Evolutionary conservation across 1,140 invertebrate species (phyloP).

Genomic region (Drosophila dunni): DNA sequence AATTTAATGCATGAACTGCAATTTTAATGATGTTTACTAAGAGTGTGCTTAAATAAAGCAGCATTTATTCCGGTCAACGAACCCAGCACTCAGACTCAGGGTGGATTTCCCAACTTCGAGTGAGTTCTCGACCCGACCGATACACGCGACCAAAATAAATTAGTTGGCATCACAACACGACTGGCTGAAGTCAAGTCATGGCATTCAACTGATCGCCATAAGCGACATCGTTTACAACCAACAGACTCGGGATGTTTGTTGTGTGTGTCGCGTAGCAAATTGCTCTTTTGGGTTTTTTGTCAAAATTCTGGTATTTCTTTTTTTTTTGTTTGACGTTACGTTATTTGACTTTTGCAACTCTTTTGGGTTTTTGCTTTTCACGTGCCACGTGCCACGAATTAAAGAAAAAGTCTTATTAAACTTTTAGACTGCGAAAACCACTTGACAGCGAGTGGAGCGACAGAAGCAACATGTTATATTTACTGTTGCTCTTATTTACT

Average conservation of each 20-base stretch:
- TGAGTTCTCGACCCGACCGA: slow-evolving; percentile 22
- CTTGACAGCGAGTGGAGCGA: slow-evolving; percentile 37
- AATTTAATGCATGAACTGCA: slow-evolving; percentile 8
- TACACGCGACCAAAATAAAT: slow-evolving; percentile 64
- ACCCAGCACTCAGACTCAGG: background rate
- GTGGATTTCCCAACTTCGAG: background rate
- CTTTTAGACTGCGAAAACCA: slow-evolving; percentile 38
- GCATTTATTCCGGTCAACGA: background rate
- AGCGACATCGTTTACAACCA: slow-evolving; percentile 31
- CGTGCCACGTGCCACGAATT: slow-evolving; percentile 48
- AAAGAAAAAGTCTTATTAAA: slow-evolving; percentile 51
- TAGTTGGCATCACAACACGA: slow-evolving; percentile 35
- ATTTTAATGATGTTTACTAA: background rate
- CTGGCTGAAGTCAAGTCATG: slow-evolving; percentile 37
- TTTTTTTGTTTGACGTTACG: background rate
- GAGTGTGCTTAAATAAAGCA: slow-evolving; percentile 27
- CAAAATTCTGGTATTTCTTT: slow-evolving; percentile 23
- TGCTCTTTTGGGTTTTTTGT: slow-evolving; percentile 39
- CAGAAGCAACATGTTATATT: slow-evolving; percentile 46
- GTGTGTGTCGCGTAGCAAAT: slow-evolving; percentile 30
- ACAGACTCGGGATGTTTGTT: background rate
- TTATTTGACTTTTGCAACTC: slow-evolving; percentile 48
- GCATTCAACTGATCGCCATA: slow-evolving; percentile 58
- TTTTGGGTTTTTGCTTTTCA: slow-evolving; percentile 23
- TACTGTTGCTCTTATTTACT: slow-evolving; percentile 44